phyloP scores from a whole-genome alignment of 2,113 vertebrate species.

The Bothrops jararaca region DNA sequence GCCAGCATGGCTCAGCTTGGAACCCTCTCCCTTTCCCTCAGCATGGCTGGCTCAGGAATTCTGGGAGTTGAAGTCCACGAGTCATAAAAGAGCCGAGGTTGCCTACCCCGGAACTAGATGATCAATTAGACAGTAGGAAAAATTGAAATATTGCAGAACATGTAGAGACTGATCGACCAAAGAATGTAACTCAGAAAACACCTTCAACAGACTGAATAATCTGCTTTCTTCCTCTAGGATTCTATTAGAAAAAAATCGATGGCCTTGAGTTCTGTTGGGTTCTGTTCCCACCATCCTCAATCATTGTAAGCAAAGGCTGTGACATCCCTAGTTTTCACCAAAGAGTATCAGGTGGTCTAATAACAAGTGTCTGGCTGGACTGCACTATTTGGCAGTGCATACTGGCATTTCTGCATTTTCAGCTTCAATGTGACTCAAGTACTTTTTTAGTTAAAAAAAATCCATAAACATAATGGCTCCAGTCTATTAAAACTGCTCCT shows the following conservation, averaged over 20 bases:
- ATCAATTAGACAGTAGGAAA: not conserved
- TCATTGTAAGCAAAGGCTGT: not conserved
- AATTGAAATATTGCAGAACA: not conserved
- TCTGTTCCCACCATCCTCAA: not conserved
- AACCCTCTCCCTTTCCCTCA: too few species aligned
- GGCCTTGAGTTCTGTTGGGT: not conserved
- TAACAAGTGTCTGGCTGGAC: conserved; percentile 33
- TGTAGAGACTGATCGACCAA: not conserved
- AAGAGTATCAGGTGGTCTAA: not conserved
- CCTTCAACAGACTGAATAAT: not conserved
- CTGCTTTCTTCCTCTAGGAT: not conserved
- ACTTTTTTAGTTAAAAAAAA: conserved; percentile 19
- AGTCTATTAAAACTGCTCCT: conserved; percentile 34
- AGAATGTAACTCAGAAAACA: not conserved
- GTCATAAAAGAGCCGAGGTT: too few species aligned
- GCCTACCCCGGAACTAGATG: not conserved
- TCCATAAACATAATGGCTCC: conserved; percentile 33
- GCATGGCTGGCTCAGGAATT: too few species aligned
- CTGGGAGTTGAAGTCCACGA: too few species aligned
- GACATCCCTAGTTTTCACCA: not conserved
- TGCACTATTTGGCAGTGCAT: conserved; percentile 12
- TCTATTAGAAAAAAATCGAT: not conserved
- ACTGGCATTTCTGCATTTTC: conserved; percentile 39
- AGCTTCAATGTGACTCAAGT: not conserved
- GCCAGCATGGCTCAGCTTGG: too few species aligned